Base-by-base conservation (phyloP, 2,888 invertebrate genomes). In the Trissonchulus latispiculum region DNA sequence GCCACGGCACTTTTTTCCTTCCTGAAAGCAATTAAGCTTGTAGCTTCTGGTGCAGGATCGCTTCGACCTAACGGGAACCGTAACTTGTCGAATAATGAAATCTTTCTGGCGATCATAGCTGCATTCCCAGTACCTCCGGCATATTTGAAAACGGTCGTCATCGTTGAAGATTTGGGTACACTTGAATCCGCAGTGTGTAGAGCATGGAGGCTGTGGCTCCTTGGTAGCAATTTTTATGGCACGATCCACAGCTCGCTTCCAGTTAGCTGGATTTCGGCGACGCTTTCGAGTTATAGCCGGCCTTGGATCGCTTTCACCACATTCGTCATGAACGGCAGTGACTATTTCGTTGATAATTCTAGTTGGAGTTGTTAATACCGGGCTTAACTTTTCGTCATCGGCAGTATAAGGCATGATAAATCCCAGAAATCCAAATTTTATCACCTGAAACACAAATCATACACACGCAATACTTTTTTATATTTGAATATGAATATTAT, bases 221-320 rank as follows among this genome's bases (percentile, higher is more conserved):
- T 64, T 64, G 8, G 66, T 8, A 18, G 8, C 66, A 8, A 8
- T 8, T 64, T 35, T 8, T n/a, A 32, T 8, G 29, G 29, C 8
- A 8, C 29, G 8, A 31, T 18, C 33, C 15, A 18, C 15, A 64
- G 8, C 29, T 18, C 66, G 29, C 29, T 64, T 64, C 66, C 66
- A 64, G 29, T 8, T 15, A 35, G 18, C 8, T 18, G 8, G 18
- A 35, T 64, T n/a, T 29, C 66, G 8, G 29, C 15, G n/a, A 8
- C 66, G 8, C 66, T 64, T 64, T 64, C 66, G 66, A 64, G 66
- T 64, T 35, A 15, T n/a, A n/a, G n/a, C n/a, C n/a, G n/a, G n/a
- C n/a, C n/a, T n/a, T n/a, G n/a, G n/a, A n/a, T n/a, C n/a, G n/a
- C n/a, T n/a, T n/a, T n/a, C n/a, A n/a, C n/a, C n/a, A n/a, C n/a